These are phyloP conservation scores for Brachionus angularis DNA, from an alignment of 1,140 invertebrate species.

Conservation along the genomic window DNA sequence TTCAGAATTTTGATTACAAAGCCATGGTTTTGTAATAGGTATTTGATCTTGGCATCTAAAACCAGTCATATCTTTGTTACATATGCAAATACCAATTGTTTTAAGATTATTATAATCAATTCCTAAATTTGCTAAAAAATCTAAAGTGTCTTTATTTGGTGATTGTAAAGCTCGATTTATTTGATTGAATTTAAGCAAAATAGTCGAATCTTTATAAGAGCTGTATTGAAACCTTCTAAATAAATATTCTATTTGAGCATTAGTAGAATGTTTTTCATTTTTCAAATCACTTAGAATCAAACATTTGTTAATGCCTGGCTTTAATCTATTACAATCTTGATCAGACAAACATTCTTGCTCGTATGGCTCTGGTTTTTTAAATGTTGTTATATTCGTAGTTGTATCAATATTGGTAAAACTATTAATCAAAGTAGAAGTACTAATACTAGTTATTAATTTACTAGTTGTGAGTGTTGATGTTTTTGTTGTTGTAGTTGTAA, in stretches of 20 bases:
- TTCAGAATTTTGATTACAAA: not conserved
- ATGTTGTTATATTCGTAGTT: not conserved
- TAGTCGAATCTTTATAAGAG: constrained; percentile 1
- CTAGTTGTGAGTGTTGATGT: not conserved
- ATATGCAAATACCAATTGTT: constrained; percentile 28
- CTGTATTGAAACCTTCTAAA: constrained; percentile 6
- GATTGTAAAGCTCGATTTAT: not conserved
- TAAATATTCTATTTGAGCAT: not conserved
- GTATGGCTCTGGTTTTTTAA: not conserved
- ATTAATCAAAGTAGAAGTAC: not conserved
- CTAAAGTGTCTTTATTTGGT: not conserved
- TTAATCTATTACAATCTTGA: not conserved
- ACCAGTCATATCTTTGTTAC: not conserved
- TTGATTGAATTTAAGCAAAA: constrained; percentile 24
- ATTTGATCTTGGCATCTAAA: constrained; percentile 2
- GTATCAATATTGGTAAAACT: not conserved
- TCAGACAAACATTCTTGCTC: constrained; percentile 4
- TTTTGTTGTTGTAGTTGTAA: not conserved
- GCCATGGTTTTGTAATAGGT: not conserved
- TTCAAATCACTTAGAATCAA: not conserved
- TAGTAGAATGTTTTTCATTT: not conserved
- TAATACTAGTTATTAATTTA: not conserved
- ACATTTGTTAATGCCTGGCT: not conserved
- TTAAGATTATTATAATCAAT: not conserved
- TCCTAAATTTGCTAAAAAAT: not conserved